Conservation (phyloP, 1,140 invertebrate species). For the Aphelinus certus region DNA sequence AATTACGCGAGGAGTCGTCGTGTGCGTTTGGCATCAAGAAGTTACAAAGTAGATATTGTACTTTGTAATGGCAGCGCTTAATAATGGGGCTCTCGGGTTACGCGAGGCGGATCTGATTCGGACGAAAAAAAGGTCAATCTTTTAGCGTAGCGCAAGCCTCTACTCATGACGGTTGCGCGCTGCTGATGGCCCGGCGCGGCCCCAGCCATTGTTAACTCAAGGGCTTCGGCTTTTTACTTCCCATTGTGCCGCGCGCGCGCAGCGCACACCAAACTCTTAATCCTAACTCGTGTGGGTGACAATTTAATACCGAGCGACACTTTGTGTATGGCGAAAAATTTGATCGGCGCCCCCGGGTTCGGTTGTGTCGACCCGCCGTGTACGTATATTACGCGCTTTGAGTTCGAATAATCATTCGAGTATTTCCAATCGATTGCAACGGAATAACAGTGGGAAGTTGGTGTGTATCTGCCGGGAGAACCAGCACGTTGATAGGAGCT, state of each 20-base stretch:
- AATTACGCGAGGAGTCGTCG: no score
- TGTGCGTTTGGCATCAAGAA: no score
- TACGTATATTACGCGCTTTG: no score
- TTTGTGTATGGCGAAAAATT: background rate
- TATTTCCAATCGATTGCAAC: no score
- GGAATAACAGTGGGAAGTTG: no score
- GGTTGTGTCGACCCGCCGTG: no score
- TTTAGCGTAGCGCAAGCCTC: background rate
- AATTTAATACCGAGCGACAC: conserved; percentile 18
- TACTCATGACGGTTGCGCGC: background rate
- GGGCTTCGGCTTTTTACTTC: conserved; percentile 1
- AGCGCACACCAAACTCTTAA: background rate
- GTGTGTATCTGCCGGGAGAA: no score
- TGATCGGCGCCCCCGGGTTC: no score
- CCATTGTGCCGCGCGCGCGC: background rate
- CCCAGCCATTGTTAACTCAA: conserved; percentile 18
- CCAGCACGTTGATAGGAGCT: no score
- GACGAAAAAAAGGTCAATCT: conserved; percentile 34
- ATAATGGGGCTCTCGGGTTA: conserved; percentile 9
- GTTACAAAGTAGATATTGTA: background rate
- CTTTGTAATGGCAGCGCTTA: background rate
- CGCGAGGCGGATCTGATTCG: conserved; percentile 22
- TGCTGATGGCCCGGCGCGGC: background rate
- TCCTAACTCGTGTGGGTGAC: conserved; percentile 23
- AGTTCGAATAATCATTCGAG: no score